Evolutionary conservation across 2,797 vertebrate species (phyloP), one percentile per base, ranked within the genome.

Genomic region (Sus cebifrons): DNA sequence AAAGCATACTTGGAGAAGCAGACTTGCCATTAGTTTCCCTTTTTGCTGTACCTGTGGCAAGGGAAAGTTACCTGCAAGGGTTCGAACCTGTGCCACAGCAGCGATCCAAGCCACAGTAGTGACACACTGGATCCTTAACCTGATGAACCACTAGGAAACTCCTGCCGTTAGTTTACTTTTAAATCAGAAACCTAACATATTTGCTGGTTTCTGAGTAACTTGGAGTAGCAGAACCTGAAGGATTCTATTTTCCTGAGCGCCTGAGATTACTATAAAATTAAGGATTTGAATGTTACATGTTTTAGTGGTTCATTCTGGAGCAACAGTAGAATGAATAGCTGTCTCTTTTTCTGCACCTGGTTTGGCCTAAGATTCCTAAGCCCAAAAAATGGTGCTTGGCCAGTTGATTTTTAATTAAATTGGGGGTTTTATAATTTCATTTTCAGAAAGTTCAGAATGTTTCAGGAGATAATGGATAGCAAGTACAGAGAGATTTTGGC

Each of bases 401-500:
- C 17, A 83, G 25, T 73, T 92, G n/a, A 29, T 91, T 94, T 93
- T 89, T 91, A 87, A 68, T 92, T 92, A 89, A 91, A 36, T 56
- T 40, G 54, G 15, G 9, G 86, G 16, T 88, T 95, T 94, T 81
- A 85, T 82, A 83, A 54, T 86, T 27, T 86, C 52, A 82, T 73
- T 96, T 95, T 68, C 11, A 44, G 36, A 82, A 75, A 86, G 20
- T 49, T 71, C 2, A 75, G 60, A 60, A 54, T 96, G 54, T 25
- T 32, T 86, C 86, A 85, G 75, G 29, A 87, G 23, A 71, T 3
- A 73, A 36, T 82, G 85, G 10, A 14, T 87, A 60, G 17, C 54
- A 93, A 73, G 77, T 94, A 32, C 12, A 92, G 49, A 52, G 18
- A 54, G 77, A 11, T 71, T 92, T 87, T 79, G 32, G 87, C 56